Conservation (phyloP, 2,888 invertebrate genomes). For the Cryptocheilus praepositus region DNA sequence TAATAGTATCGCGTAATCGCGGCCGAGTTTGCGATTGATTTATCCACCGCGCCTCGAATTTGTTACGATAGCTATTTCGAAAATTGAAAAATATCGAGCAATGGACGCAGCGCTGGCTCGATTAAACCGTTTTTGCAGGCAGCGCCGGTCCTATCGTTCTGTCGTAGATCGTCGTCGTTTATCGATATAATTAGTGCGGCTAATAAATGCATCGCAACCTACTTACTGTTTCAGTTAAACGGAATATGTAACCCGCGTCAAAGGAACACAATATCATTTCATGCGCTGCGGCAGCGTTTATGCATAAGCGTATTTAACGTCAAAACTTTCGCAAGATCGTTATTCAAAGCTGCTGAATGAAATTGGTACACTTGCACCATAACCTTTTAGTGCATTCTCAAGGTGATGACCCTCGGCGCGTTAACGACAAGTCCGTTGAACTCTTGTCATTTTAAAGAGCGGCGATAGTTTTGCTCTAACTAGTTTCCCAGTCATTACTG, state of each 20-base stretch:
- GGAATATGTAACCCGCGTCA: background rate
- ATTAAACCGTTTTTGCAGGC: background rate
- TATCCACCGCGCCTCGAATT: background rate
- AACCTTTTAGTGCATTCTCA: conserved; percentile 40
- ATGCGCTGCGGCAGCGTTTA: too few relatives aligned
- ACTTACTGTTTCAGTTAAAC: background rate
- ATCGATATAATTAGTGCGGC: too few relatives aligned
- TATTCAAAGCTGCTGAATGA: conserved; percentile 21
- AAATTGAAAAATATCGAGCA: background rate
- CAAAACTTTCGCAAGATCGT: conserved; percentile 16
- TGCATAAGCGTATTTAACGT: background rate
- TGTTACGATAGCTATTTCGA: background rate
- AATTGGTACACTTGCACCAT: conserved; percentile 41
- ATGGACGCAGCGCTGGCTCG: background rate
- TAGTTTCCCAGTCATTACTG: background rate
- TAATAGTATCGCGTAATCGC: background rate
- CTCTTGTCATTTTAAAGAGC: conserved; percentile 19
- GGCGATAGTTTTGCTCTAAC: conserved; percentile 1
- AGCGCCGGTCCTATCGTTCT: background rate
- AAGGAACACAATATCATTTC: too few relatives aligned
- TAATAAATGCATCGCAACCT: background rate
- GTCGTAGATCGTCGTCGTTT: too few relatives aligned
- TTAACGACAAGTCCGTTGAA: conserved; percentile 32
- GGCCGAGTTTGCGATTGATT: background rate
- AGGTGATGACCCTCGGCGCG: conserved; percentile 30